Percentiles rank a stretch among this genome's conserved stretches.
phyloP scores from a whole-genome alignment of 2,113 vertebrate genomes.

The Xenopus laevis region DNA sequence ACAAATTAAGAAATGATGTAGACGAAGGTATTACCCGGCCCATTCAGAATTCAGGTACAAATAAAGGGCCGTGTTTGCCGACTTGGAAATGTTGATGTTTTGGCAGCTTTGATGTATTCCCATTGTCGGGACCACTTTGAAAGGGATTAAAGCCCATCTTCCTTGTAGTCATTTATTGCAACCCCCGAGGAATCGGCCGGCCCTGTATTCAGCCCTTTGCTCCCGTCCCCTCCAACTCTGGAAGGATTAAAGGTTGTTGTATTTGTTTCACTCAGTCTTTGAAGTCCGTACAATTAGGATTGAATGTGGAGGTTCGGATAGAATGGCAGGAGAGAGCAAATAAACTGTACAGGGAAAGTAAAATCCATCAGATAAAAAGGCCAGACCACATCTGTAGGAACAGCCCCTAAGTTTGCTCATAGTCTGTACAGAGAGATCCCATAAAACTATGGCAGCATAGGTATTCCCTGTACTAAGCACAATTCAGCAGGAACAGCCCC shows the following conservation, averaged over 20 bases:
- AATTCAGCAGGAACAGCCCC: too few relatives aligned
- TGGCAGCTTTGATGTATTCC: constrained; percentile 21
- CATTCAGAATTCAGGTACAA: not conserved
- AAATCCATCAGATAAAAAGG: not conserved
- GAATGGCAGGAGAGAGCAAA: constrained; percentile 18
- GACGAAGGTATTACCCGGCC: not conserved
- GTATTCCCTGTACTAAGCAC: too few relatives aligned
- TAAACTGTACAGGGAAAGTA: constrained; percentile 12
- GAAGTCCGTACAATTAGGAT: constrained; percentile 34
- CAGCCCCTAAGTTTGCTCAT: too few relatives aligned
- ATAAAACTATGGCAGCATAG: too few relatives aligned
- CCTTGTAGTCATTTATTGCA: too few relatives aligned
- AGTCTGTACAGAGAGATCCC: too few relatives aligned
- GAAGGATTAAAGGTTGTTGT: not conserved
- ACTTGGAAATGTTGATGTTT: not conserved
- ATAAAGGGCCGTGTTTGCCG: not conserved
- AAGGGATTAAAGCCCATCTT: constrained; percentile 16
- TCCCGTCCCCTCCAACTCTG: not conserved
- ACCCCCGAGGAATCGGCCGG: too few relatives aligned
- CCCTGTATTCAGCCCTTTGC: not conserved
- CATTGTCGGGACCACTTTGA: not conserved
- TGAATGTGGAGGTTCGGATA: constrained; percentile 23
- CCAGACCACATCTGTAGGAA: not conserved
- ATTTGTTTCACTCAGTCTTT: constrained; percentile 14
- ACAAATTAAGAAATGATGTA: not conserved